A percentile compares a stretch with the other conserved stretches of the same genome.
Evolutionary conservation across 2,113 vertebrate species (phyloP).

Genomic region (Bambusicola thoracicus): DNA sequence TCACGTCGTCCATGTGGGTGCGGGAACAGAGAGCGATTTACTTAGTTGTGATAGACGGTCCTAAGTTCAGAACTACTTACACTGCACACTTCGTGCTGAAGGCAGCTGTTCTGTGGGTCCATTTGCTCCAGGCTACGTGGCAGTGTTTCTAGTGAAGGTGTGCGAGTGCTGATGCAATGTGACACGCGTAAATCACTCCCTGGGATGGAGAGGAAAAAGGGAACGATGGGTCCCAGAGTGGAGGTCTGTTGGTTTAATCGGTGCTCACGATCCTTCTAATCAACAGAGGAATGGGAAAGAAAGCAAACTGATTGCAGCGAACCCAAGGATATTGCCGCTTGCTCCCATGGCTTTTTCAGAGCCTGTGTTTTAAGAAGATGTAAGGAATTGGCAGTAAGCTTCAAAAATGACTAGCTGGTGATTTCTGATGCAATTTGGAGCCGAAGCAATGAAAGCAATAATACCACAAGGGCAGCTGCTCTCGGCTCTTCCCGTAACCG

Average conservation of each 20-base stretch:
- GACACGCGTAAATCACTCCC: not conserved
- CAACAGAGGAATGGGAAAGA: not conserved
- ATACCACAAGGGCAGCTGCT: conserved; percentile 28
- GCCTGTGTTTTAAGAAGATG: not conserved
- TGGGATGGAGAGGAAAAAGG: not conserved
- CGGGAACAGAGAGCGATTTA: not conserved
- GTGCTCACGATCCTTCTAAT: not conserved
- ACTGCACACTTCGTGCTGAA: not conserved
- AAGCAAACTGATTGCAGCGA: not conserved
- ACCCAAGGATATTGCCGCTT: not conserved
- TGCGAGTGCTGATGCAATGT: not conserved
- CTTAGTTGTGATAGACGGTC: not conserved
- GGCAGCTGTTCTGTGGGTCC: not conserved
- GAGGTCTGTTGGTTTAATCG: not conserved
- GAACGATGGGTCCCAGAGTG: rapidly evolving
- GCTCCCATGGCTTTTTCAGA: not conserved
- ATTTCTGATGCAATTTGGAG: conserved; percentile 35
- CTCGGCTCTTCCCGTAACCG: not conserved
- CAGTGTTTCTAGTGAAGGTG: not conserved
- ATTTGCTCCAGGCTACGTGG: not conserved
- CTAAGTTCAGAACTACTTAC: not conserved
- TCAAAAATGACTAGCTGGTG: conserved; percentile 2
- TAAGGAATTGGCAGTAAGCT: conserved; percentile 5
- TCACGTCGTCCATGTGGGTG: not conserved
- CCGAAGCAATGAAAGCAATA: conserved; percentile 22